Evolutionary conservation across 2,797 vertebrate genomes (phyloP).

Genomic region (Paguma larvata): DNA sequence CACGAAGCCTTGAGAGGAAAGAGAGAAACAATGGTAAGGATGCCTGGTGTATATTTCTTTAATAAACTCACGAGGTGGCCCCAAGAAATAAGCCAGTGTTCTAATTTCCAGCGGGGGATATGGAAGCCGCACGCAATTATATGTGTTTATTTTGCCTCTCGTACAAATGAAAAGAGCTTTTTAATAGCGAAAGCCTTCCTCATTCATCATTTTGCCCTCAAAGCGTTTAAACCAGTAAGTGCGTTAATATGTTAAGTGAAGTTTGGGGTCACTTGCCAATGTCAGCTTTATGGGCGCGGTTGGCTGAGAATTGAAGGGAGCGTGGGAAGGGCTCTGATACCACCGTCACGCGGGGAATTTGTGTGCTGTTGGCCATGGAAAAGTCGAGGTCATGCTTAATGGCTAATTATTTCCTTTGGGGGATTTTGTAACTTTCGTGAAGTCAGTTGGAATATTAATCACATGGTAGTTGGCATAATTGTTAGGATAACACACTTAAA

Average conservation of each 20-base stretch:
- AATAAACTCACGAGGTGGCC: conserved; percentile 25
- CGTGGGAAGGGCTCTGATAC: background rate
- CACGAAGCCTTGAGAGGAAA: background rate
- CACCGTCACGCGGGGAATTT: background rate
- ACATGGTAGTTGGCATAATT: conserved; percentile 77
- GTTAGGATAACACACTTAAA: conserved; percentile 76
- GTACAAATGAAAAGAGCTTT: conserved; percentile 61
- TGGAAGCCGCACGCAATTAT: conserved; percentile 49
- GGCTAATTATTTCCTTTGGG: conserved; percentile 72
- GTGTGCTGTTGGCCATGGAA: background rate
- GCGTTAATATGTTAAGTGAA: background rate
- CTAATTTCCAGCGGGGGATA: conserved; percentile 31
- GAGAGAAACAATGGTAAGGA: background rate
- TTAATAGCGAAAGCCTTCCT: conserved; percentile 46
- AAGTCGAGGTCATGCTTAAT: background rate
- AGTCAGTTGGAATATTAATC: conserved; percentile 79
- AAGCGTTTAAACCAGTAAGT: conserved; percentile 22
- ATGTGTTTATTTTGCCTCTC: conserved; percentile 20
- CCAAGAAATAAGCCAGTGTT: conserved; percentile 49
- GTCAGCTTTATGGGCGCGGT: background rate
- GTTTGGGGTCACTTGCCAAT: conserved; percentile 22
- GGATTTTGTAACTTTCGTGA: conserved; percentile 74
- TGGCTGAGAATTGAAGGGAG: background rate
- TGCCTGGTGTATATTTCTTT: background rate
- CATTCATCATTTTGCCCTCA: conserved; percentile 44